Percentiles rank a stretch among this genome's conserved stretches.
Evolutionary conservation across 2,888 invertebrate genomes (phyloP).

Genomic region (Chrysopilus asiliformis): DNA sequence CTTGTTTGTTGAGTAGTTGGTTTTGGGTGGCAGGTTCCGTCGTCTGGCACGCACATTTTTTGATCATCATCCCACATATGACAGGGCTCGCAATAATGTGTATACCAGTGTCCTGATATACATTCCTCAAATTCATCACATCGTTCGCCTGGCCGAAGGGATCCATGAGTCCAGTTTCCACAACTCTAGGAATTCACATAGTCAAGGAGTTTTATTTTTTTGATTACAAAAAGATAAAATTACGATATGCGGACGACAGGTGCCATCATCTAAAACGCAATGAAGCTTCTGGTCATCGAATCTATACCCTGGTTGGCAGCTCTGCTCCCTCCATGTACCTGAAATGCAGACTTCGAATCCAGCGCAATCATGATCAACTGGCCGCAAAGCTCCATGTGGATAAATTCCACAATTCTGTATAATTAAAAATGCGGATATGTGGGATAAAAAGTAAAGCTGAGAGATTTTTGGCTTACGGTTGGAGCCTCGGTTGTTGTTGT

Average conservation of each 20-base stretch:
- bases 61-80: not conserved
- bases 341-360: constrained; percentile 8
- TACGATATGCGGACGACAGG: too few relatives aligned
- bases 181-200: too few relatives aligned
- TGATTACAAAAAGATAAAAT: too few relatives aligned
- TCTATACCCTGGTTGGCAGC: constrained; percentile 6
- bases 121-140: too few relatives aligned
- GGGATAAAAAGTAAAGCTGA: too few relatives aligned
- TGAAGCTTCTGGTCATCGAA: not conserved
- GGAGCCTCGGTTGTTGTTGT: too few relatives aligned
- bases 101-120: not conserved
- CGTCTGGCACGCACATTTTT: not conserved
- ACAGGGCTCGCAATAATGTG: not conserved
- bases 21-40: not conserved
- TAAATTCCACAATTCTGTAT: not conserved
- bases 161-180: too few relatives aligned
- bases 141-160: too few relatives aligned
- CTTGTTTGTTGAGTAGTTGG: not conserved
- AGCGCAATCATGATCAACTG: constrained; percentile 1
- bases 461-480: too few relatives aligned
- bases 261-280: not conserved
- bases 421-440: not conserved
- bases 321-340: constrained; percentile 5
- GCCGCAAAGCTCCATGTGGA: constrained; percentile 1
- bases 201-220: too few relatives aligned